Base-by-base conservation (phyloP, 1,140 invertebrate genomes). In the Euborellia annulipes region DNA sequence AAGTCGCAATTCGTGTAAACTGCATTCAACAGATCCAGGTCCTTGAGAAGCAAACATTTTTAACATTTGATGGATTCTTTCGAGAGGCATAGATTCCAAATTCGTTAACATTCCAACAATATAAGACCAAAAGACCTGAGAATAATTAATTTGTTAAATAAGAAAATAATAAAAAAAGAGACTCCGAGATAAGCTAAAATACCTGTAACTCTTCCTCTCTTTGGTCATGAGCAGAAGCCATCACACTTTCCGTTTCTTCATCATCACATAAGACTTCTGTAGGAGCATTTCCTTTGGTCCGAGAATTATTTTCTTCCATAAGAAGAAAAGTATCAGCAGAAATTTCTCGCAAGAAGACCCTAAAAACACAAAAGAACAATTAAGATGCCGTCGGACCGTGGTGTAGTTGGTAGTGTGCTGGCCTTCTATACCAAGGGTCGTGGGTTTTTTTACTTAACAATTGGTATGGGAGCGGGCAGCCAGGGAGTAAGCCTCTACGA, bases 61-160 rank as follows among this genome's bases (percentile, higher is more conserved):
- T 18, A 97, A 67, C 89, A 97, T 95, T 55, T 90, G 85, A 64
- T 95, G 90, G 55, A 97, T 96, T 42, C 93, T 68, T 52, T 96
- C 91, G 36, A 96, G 65, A 1, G 91, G 82, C 58, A 97, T 70
- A 2, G 85, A 87, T 53, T 95, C 90, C 44, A 97, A 67, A 69
- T 96, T 97, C 0, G 90, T 92, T 20, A 97, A 64, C 90, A 97
- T 95, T 7, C 90, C 91, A 30, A 92, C 82, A 57, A 95, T 93
- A 55, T 96, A 96, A 0, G 88, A 89, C 91, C 91, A 96, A 56
- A 91, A 91, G 8, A 89, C 85, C 66, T 75, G 51, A 48, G 58
- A 62, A 46, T 39, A 55, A 41, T 53, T 41, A 40, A 52, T n/a
- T 44, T 21, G 14, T 46, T 20, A 41, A 37, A 36, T 30, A 16